Evolutionary conservation across 2,113 vertebrate species (phyloP), one percentile per base, ranked within the genome.

Genomic region (Silurus asotus): DNA sequence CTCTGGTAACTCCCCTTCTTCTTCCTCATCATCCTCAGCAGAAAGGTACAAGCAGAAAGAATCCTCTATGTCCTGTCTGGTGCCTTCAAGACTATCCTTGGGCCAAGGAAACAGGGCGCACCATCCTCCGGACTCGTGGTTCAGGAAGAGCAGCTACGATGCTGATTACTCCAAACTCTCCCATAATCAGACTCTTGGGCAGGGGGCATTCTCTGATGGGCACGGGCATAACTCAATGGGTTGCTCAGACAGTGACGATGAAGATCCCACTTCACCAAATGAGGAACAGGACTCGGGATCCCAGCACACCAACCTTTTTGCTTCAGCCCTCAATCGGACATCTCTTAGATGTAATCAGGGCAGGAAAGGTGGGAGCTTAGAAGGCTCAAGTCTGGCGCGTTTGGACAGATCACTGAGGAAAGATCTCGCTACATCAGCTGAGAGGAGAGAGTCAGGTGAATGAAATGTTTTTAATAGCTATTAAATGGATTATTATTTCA

Each of bases 241-340:
- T 81, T 94, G 94, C 74, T 95, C 94, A 0, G 95, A 95, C 86
- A 95, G 95, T 7, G 94, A 96, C 74, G 94, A 95, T 5, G 94
- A 95, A 45, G 95, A 94, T 76, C 91, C 92, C 10, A 90, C 93
- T 65, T 90, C 92, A 3, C 92, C 93, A 59, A 91, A 90, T 2
- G 93, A 93, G 76, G 93, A 94, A 28, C 79, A 82, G 13, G 92
- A 94, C 53, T 87, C 90, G 0, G 88, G 91, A 75, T 87, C 87
- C 69, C 92, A 94, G 81, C 97, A 97, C 88, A 99, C 97, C 10
- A 99, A 99, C 89, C 95, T 99, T 90, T 99, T 99, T 92, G 96
- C 98, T 92, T 98, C 97, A 90, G 98, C 98, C 94, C 96, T 99
- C 93, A 95, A 91, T 58, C 92, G 93, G 56, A 93, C 91, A 49